phyloP scores from a whole-genome alignment of 2,113 vertebrate genomes.

The Alligator mississippiensis region DNA sequence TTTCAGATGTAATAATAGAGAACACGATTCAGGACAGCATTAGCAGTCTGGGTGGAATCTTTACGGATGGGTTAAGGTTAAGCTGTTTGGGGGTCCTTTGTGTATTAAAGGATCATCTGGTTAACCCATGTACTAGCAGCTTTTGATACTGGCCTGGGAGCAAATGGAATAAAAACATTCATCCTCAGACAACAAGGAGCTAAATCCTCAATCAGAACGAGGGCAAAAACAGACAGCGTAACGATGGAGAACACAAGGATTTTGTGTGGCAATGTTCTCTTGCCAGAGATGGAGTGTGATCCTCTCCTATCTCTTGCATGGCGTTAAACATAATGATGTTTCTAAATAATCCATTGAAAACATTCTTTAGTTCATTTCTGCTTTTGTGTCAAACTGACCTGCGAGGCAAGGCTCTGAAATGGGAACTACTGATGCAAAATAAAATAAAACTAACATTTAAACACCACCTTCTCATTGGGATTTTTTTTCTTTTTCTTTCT shows the following conservation, averaged over 20 bases:
- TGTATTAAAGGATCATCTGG: constrained; percentile 82
- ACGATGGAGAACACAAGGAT: background rate
- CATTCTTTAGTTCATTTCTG: background rate
- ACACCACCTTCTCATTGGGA: fast-evolving
- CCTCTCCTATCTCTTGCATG: background rate
- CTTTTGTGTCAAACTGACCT: background rate
- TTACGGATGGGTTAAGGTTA: constrained; percentile 76
- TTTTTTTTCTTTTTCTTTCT: background rate
- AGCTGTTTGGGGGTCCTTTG: constrained; percentile 80
- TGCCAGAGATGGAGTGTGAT: background rate
- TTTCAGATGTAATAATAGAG: constrained; percentile 91
- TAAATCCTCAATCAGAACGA: constrained; percentile 45
- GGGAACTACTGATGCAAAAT: fast-evolving
- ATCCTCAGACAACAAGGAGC: constrained; percentile 68
- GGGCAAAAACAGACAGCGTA: background rate
- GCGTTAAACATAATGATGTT: background rate
- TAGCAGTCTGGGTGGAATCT: constrained; percentile 72
- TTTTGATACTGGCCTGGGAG: constrained; percentile 72
- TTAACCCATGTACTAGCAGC: constrained; percentile 75
- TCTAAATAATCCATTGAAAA: background rate
- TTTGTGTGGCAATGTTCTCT: background rate
- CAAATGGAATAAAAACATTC: constrained; percentile 68
- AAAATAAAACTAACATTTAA: fast-evolving
- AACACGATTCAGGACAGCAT: constrained; percentile 75
- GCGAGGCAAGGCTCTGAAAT: background rate